A percentile compares a stretch with the other conserved stretches of the same genome.
Conservation (phyloP, 2,113 vertebrate species). For the Ctenomys sociabilis region DNA sequence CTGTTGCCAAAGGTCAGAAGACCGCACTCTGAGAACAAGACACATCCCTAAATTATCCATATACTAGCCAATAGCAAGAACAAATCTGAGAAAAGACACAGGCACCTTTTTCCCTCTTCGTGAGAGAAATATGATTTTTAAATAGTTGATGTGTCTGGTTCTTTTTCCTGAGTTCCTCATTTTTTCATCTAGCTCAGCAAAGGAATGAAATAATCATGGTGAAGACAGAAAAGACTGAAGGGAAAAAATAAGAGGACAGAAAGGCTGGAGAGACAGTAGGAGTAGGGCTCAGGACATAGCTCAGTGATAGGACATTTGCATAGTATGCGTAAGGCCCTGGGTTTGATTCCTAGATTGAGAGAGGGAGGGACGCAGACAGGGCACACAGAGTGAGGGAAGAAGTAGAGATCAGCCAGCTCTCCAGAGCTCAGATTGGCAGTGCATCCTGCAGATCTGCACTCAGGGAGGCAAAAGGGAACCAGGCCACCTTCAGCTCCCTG, state of each 20-base stretch:
- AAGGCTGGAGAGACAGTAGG: background rate
- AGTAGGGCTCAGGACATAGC: background rate
- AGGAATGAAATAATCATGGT: background rate
- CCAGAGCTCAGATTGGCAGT: background rate
- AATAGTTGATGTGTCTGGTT: background rate
- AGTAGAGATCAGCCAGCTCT: background rate
- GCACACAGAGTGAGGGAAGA: background rate
- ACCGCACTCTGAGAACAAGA: background rate
- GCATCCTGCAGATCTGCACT: background rate
- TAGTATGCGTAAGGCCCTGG: background rate
- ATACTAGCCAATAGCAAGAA: background rate
- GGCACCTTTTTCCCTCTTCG: background rate
- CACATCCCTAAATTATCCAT: background rate
- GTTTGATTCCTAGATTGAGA: background rate
- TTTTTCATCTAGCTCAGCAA: background rate
- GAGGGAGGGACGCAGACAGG: background rate
- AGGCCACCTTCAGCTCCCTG: background rate
- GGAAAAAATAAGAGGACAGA: background rate
- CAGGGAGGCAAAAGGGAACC: background rate
- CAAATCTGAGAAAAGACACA: constrained; percentile 19
- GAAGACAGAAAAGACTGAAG: background rate
- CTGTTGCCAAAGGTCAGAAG: background rate
- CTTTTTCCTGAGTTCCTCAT: background rate
- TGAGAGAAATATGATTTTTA: constrained; percentile 8
- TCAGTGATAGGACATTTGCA: background rate